phyloP scores from a whole-genome alignment of 2,888 invertebrate genomes.

The Ormyrus nitidulus region DNA sequence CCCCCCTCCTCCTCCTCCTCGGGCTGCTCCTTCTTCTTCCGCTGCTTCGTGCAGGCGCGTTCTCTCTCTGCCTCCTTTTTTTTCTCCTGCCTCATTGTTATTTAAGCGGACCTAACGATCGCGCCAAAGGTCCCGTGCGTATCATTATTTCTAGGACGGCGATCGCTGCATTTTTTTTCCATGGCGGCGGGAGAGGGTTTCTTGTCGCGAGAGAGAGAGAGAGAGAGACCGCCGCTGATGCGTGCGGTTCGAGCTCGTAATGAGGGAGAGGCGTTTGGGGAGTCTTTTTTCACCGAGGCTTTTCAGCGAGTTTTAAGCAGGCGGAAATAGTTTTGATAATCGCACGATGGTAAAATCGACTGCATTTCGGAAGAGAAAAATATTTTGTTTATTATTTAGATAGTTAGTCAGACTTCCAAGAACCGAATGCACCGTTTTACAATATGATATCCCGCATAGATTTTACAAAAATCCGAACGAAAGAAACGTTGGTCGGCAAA shows the following conservation, averaged over 20 bases:
- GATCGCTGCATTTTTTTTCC: not conserved
- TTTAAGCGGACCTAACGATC: conserved; percentile 50
- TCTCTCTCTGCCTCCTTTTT: conserved; percentile 5
- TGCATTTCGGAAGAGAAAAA: too few species aligned
- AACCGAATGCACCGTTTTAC: too few species aligned
- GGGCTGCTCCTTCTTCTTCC: not conserved
- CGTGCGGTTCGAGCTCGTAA: not conserved
- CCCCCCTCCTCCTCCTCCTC: conserved; percentile 1
- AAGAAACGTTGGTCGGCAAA: too few species aligned
- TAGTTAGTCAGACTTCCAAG: too few species aligned
- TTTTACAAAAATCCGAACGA: too few species aligned
- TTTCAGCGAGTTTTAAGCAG: too few species aligned
- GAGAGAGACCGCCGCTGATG: not conserved
- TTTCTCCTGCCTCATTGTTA: conserved; percentile 43
- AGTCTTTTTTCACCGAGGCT: too few species aligned
- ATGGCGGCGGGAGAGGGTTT: not conserved
- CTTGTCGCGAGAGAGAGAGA: conserved; percentile 21
- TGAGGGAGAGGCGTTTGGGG: too few species aligned
- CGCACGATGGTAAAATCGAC: too few species aligned
- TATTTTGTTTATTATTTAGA: too few species aligned
- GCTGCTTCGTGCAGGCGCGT: conserved; percentile 6
- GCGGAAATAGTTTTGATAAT: too few species aligned
- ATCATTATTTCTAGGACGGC: conserved; percentile 49
- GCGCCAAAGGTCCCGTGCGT: conserved; percentile 30
- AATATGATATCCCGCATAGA: too few species aligned